Evolutionary conservation across 2,888 invertebrate genomes (phyloP), one percentile per base, ranked within the genome.

Genomic region (Chymomyza procnemis): DNA sequence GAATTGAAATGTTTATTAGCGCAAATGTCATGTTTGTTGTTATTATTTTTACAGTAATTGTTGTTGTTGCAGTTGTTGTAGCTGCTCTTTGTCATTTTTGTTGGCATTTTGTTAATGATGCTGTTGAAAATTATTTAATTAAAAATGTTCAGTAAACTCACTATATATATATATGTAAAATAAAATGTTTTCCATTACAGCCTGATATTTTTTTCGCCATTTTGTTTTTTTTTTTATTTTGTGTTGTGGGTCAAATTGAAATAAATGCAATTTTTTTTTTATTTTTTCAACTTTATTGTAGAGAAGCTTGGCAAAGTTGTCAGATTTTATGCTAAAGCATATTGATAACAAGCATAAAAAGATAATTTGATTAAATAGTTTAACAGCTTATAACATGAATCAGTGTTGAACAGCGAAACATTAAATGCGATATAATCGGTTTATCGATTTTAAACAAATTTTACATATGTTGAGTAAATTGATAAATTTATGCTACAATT

Each of bases 1-100:
- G 83, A 83, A 83, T 83, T 78, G 82, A 87, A 83, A 85, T 82
- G 85, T 85, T 87, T 85, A 82, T 83, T 86, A 84, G 77, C 69
- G 73, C 54, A 61, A 71, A 68, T 70, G 66, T 67, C 55, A 61
- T 62, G 63, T 71, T 67, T 72, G 66, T 72, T 59, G 69, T 71
- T 70, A 64, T 62, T 79, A 50, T 70, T 67, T 58, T 19, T 47
- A 26, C 8, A 6, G 26, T 5, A 3, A 26, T 26, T 26, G 26
- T 26, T 26, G 26, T 26, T 26, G 4, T 3, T 26, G 2, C 4
- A 5, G 26, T 26, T 55, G n/a, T 61, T 30, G 6, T 26, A 47
- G 19, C 22, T 48, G 63, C 41, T 66, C 57, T 77, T 71, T 56
- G 4, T 47, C 56, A 67, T 68, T 69, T 75, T 55, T 69, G 57